Evolutionary conservation across 2,797 vertebrate genomes (phyloP).

Genomic region (Pangasius djambal): DNA sequence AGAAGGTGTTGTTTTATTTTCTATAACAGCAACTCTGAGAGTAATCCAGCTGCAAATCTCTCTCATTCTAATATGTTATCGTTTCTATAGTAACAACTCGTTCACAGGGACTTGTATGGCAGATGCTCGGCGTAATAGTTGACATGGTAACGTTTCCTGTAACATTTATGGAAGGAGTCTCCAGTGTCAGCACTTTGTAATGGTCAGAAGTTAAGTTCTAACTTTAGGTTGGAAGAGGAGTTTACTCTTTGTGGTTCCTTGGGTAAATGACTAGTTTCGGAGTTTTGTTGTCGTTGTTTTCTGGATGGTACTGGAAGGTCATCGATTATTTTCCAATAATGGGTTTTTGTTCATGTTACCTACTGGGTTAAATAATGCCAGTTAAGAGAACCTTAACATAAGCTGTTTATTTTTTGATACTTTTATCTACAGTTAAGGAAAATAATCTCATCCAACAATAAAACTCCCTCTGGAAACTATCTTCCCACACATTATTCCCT

Average conservation of each 20-base stretch:
- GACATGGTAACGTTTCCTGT: not conserved
- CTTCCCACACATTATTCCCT: too few species aligned
- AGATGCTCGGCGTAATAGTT: not conserved
- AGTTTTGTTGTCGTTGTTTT: not conserved
- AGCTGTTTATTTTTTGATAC: too few species aligned
- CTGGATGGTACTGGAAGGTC: too few species aligned
- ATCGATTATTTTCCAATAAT: too few species aligned
- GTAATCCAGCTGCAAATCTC: not conserved
- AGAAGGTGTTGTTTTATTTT: not conserved
- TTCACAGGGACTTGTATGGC: not conserved
- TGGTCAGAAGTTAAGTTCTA: not conserved
- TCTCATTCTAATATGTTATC: not conserved
- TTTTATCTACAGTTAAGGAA: too few species aligned
- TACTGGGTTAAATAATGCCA: too few species aligned
- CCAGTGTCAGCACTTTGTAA: not conserved
- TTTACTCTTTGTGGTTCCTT: not conserved
- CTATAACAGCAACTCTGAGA: not conserved
- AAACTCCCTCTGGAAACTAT: too few species aligned
- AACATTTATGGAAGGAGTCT: not conserved
- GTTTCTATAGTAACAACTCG: not conserved
- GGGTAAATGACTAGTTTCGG: not conserved
- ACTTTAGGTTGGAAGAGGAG: not conserved
- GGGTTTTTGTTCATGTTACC: too few species aligned
- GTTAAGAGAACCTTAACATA: too few species aligned
- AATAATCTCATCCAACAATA: too few species aligned